phyloP scores from a whole-genome alignment of 2,797 vertebrate species.

The Onychomys leucogaster region DNA sequence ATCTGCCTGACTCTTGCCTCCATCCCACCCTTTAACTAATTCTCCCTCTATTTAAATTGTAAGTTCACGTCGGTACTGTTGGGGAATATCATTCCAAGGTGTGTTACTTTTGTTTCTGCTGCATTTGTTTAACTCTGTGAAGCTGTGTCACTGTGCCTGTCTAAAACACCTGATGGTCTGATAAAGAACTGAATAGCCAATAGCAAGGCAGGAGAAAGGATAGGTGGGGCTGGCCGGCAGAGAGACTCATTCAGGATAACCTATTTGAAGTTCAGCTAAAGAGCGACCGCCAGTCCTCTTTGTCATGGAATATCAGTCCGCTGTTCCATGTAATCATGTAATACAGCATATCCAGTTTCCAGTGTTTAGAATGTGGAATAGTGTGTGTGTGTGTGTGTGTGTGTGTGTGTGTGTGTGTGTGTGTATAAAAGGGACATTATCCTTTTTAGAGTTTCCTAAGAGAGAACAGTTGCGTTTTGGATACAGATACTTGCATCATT shows the following conservation, averaged over 20 bases:
- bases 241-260: neutral
- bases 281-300: neutral
- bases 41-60: neutral
- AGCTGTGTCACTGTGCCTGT: no score
- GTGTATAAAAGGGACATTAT: neutral
- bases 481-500: neutral
- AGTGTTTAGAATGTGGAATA: no score
- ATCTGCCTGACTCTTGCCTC: neutral
- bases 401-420: neutral
- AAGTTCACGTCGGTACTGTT: neutral
- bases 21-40: neutral
- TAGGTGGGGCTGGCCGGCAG: no score
- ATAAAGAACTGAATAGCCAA: no score
- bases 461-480: neutral
- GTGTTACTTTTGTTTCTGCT: no score
- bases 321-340: neutral
- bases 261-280: neutral
- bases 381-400: neutral
- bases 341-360: neutral
- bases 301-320: neutral
- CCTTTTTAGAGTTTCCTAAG: neutral
- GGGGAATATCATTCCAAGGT: no score
- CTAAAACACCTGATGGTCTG: no score
- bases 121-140: no score
- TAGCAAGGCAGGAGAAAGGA: no score